These are phyloP conservation scores for Dyspetes luteomarginatus DNA, from an alignment of 2,888 invertebrate genomes.

Conservation along the genomic window DNA sequence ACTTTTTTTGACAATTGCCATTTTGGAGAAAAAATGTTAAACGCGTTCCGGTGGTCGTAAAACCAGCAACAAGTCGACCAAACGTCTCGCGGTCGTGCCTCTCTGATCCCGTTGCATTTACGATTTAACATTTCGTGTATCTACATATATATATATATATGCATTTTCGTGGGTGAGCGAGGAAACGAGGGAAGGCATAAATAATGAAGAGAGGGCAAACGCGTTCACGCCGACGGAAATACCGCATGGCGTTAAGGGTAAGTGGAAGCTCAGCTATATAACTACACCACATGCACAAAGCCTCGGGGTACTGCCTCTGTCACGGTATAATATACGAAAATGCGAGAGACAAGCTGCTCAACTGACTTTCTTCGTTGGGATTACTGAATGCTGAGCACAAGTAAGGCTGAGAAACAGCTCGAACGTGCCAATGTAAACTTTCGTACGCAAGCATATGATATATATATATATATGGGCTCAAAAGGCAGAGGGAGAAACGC, in stretches of 20 bases:
- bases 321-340: conserved; percentile 10
- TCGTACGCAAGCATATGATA: conserved; percentile 51
- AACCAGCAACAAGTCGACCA: conserved; percentile 67
- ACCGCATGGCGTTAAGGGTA: conserved; percentile 64
- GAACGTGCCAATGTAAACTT: conserved; percentile 69
- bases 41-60: conserved; percentile 64
- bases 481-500: conserved; percentile 13
- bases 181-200: conserved; percentile 59
- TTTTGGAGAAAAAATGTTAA: conserved; percentile 44
- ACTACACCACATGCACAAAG: background rate
- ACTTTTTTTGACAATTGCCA: background rate
- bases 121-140: conserved; percentile 60
- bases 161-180: conserved; percentile 15
- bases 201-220: conserved; percentile 68
- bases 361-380: conserved; percentile 14
- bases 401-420: conserved; percentile 26
- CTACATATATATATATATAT: background rate
- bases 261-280: conserved; percentile 29
- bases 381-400: background rate
- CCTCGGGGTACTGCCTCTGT: background rate
- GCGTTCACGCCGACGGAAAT: conserved; percentile 70
- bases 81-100: conserved; percentile 16
- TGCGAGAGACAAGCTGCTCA: conserved; percentile 1
- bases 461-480: conserved; percentile 47
- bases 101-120: conserved; percentile 65